Conservation (phyloP, 2,888 invertebrate species). For the Harmothoe impar region DNA sequence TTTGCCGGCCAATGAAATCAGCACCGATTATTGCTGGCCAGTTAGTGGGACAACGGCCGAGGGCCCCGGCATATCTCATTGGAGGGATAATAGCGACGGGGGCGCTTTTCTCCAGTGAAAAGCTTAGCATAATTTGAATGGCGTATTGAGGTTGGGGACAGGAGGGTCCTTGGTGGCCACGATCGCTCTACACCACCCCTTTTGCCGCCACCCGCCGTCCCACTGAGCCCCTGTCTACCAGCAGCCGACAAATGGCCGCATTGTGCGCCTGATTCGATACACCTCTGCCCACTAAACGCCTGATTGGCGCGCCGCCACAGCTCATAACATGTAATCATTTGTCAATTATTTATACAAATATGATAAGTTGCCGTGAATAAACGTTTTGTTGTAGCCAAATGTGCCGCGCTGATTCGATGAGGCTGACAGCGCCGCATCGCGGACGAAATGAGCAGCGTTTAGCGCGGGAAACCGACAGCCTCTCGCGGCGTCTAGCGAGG, state of each 20-base stretch:
- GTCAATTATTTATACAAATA: slow-evolving; percentile 65
- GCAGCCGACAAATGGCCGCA: slow-evolving; percentile 55
- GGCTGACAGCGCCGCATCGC: not conserved
- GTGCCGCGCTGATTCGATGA: slow-evolving; percentile 45
- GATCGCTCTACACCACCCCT: slow-evolving; percentile 5
- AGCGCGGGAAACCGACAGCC: not conserved
- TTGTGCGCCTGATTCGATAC: slow-evolving; percentile 56
- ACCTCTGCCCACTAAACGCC: slow-evolving; percentile 32
- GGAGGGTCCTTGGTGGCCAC: slow-evolving; percentile 2
- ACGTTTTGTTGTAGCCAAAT: slow-evolving; percentile 55
- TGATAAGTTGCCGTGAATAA: slow-evolving; percentile 62
- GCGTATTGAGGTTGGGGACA: not conserved
- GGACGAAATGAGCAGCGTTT: slow-evolving; percentile 31
- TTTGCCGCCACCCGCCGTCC: not conserved
- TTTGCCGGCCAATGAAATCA: slow-evolving; percentile 51
- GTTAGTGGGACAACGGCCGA: slow-evolving; percentile 55
- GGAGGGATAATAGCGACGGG: slow-evolving; percentile 45
- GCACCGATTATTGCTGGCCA: slow-evolving; percentile 43
- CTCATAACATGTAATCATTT: slow-evolving; percentile 64
- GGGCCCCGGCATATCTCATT: slow-evolving; percentile 44
- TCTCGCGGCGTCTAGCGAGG: not conserved
- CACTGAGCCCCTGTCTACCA: not conserved
- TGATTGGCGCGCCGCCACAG: slow-evolving; percentile 31
- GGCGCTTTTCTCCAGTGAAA: not conserved
- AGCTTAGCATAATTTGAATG: slow-evolving; percentile 52